Evolutionary conservation across 37 sponge, comb jelly and placozoan genomes (phyloP).

Genomic region (Beroe ovata): DNA sequence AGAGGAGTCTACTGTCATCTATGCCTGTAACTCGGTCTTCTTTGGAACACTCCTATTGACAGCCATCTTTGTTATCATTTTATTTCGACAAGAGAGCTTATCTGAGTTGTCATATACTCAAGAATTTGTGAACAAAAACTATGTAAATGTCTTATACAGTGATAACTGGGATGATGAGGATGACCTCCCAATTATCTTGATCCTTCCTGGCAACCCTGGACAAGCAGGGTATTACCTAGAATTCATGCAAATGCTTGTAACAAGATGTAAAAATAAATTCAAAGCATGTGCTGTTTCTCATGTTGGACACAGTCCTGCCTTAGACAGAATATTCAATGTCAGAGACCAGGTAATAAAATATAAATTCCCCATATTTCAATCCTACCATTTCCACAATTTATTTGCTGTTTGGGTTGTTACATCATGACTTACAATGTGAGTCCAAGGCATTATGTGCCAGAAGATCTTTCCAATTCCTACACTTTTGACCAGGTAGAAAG

Average conservation of each 20-base stretch:
- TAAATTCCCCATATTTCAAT: too few relatives aligned
- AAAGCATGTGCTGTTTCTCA: constrained; percentile 40
- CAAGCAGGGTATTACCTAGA: constrained; percentile 37
- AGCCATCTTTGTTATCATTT: not conserved
- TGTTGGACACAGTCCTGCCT: constrained; percentile 59
- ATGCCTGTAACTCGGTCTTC: not conserved
- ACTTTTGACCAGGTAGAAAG: constrained; percentile 25
- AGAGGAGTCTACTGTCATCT: not conserved
- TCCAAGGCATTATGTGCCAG: too few relatives aligned
- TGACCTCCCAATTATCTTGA: constrained; percentile 8
- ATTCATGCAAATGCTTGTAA: constrained; percentile 1
- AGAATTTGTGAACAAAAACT: constrained; percentile 4
- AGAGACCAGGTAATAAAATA: constrained; percentile 62
- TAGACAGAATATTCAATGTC: constrained; percentile 38
- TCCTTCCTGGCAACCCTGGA: constrained; percentile 56
- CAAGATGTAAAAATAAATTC: not conserved
- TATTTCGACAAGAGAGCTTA: not conserved
- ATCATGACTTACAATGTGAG: too few relatives aligned
- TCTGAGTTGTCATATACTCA: not conserved
- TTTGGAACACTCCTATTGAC: not conserved
- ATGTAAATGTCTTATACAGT: constrained; percentile 49
- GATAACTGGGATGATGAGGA: constrained; percentile 14
- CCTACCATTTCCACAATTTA: too few relatives aligned
- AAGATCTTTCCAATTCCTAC: too few relatives aligned
- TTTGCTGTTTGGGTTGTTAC: too few relatives aligned